Evolutionary conservation across 2,888 invertebrate genomes (phyloP), one percentile per base, ranked within the genome.

Genomic region (Andrena praecox): DNA sequence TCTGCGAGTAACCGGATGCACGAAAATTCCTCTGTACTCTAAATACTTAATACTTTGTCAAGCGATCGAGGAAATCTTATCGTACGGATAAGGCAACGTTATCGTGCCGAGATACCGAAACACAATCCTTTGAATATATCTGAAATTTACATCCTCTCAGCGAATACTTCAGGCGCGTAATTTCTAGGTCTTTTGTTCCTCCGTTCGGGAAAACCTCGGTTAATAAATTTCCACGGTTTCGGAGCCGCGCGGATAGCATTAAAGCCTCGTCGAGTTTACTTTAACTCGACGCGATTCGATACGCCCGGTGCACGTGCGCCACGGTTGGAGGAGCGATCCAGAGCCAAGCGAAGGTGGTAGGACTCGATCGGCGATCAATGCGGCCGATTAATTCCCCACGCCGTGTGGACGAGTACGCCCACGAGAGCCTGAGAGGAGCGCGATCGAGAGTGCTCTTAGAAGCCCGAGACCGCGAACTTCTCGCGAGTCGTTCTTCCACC

Each of bases 401-500:
- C 73, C 69, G 42, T 54, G 67, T 71, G 42, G 60, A 74, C 63
- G 77, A 71, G 69, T 76, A 90, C 89, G 82, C 89, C 89, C 88
- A 88, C 87, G 79, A 75, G 71, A 76, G 80, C 73, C 85, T 70
- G 83, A 83, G 84, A 84, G 76, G 60, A 77, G 35, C 77, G 80
- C 80, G 86, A 87, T 79, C 79, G 86, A 80, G 86, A 80, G 73
- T 74, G 72, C 82, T 86, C 85, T 80, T 83, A 82, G 77, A 79
- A 75, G 85, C 74, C 31, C 69, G 87, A 76, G 73, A 64, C 71
- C 78, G 79, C 80, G 77, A 84, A 84, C 59, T 84, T 74, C 80
- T 86, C 75, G 82, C 76, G 87, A 91, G 91, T 91, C 86, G 88
- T 87, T 87, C 85, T 86, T 87, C 85, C 86, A 85, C 87, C 89